Base-by-base conservation (phyloP, 2,113 vertebrate species). In the Pteruthius melanotis region DNA sequence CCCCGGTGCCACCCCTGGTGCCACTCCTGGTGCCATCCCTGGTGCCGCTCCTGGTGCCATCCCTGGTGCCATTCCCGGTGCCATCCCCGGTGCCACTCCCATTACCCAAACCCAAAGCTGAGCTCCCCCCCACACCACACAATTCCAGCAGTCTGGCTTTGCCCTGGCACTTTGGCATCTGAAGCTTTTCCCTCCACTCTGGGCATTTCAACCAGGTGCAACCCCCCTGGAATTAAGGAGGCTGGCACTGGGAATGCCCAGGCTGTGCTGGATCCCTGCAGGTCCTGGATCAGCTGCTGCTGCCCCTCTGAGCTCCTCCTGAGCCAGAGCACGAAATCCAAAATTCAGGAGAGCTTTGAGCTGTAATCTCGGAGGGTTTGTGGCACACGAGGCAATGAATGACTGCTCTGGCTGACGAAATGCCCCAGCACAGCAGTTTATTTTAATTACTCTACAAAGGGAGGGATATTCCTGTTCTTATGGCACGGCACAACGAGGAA, bases 371-470 rank as follows among this genome's bases (percentile, higher is more conserved):
- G 3, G 40, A 64, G 95, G 90, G 63, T 94, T 95, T 96, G 95
- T 91, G 93, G 94, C 72, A 33, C 63, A n/a, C 13, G 78, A 94
- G 88, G 92, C 89, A 87, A 81, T 96, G 94, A 97, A 96, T 7
- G 65, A 17, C 80, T 77, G 74, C 83, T 82, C 30, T 80, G 47
- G 87, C 83, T 94, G 95, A 97, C 76, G 91, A 93, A 97, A 92
- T 35, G 94, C 95, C 87, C 54, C 56, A 30, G 91, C 91, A 61
- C 80, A 59, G 92, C 94, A 81, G 85, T 95, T 95, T 94, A 52
- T 96, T 96, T 95, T 96, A 95, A 97, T 97, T 97, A 97, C 28
- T 75, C 90, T 86, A 50, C 92, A 87, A 96, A 91, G 78, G 64
- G 90, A 93, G 76, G 88, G 63, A 75, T 87, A 52, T 96, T 86